phyloP scores from a whole-genome alignment of 2,113 vertebrate genomes.

The Pseudorectes ferrugineus region DNA sequence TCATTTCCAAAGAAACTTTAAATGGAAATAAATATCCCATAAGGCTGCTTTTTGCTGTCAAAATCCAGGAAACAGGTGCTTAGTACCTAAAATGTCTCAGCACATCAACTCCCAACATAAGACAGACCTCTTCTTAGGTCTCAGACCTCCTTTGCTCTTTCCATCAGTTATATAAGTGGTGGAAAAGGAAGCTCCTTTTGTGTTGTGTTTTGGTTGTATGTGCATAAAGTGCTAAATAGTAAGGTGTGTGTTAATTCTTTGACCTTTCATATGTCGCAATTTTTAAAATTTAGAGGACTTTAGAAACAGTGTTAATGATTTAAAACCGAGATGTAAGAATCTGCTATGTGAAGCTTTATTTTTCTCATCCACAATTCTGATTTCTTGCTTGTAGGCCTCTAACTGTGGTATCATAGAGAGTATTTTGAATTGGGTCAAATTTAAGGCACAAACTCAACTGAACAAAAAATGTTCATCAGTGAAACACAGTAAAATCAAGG shows the following conservation, averaged over 20 bases:
- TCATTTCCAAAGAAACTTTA: neutral
- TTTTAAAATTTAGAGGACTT: neutral
- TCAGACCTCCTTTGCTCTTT: neutral
- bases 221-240: neutral
- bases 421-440: slow-evolving; percentile 99
- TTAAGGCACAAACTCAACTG: slow-evolving; percentile 96
- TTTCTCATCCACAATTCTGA: neutral
- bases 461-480: slow-evolving; percentile 99
- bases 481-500: slow-evolving; percentile 99
- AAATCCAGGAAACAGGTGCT: neutral
- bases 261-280: neutral
- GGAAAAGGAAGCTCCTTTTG: neutral
- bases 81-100: neutral
- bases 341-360: neutral
- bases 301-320: neutral
- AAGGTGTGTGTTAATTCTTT: neutral
- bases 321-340: neutral
- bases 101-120: neutral
- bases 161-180: neutral
- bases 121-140: neutral
- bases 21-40: neutral
- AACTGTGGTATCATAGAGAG: slow-evolving; percentile 99
- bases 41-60: neutral
- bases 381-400: slow-evolving; percentile 80
- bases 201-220: neutral